Base-by-base conservation (phyloP, 2,113 vertebrate genomes). In the Pithys albifrons region DNA sequence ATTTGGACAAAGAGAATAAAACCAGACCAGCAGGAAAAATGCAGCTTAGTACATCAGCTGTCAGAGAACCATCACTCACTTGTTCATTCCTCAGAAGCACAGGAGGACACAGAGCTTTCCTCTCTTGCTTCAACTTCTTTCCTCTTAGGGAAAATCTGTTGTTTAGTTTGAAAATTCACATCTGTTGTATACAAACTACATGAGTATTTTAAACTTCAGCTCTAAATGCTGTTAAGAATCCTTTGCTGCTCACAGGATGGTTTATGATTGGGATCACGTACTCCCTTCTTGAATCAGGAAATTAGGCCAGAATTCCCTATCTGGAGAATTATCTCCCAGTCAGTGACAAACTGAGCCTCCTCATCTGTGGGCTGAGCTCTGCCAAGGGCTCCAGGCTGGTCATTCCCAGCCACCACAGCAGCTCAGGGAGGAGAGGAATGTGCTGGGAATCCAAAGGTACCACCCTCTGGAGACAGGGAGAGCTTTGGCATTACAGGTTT, bases 121-220 rank as follows among this genome's bases (percentile, higher is more conserved):
- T 88, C 71, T 65, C 16, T 77, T 92, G 59, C 48, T 88, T 80
- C 59, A 72, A 20, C 65, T 65, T 66, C 69, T 90, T 96, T 86
- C 37, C 72, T 88, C 29, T 67, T 41, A 67, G 72, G 84, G 81
- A 73, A 92, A 88, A 46, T 83, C 77, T 61, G 67, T 58, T 72
- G 61, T 74, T 95, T 88, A 94, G 91, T 95, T 96, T 97, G 96
- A 94, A 94, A 91, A 92, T 72, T 90, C 90, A 87, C 95, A 95
- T 96, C 95, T 96, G 96, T 81, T 95, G 88, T 88, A 84, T 88
- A 93, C 94, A 93, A 95, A 85, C 82, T 88, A 17, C 59, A 48
- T 23, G 85, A 88, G 81, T 72, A 88, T 93, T 85, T 97, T 73
- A 85, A 91, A 87, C 82, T 90, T 66, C 75, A 83, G 67, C 82